phyloP scores from a whole-genome alignment of 2,113 vertebrate genomes.

The Trematocara zebra region DNA sequence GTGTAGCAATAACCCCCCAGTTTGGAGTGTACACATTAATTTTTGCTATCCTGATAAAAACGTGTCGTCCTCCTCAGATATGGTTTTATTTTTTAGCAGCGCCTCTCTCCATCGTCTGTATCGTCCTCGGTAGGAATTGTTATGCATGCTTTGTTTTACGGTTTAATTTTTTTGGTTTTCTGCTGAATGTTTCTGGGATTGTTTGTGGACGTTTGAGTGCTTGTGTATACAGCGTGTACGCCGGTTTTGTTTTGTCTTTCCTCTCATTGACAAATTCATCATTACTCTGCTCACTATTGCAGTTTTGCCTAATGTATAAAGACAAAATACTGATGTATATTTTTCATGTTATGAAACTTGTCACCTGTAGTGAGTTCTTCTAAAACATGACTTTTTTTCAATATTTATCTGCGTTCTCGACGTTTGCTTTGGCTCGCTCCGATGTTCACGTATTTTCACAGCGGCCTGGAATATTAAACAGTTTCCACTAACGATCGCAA shows the following conservation, averaged over 20 bases:
- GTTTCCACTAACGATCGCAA: background rate
- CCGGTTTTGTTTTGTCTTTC: conserved; percentile 40
- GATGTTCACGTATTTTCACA: background rate
- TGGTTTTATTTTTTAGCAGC: conserved; percentile 56
- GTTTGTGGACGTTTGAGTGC: conserved; percentile 58
- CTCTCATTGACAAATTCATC: conserved; percentile 60
- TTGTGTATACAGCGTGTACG: conserved; percentile 25
- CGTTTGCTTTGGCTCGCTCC: background rate
- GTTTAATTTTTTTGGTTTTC: conserved; percentile 31
- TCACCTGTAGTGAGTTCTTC: conserved; percentile 98
- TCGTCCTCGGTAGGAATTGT: conserved; percentile 75
- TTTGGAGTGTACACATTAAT: conserved; percentile 37
- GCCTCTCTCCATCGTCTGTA: conserved; percentile 59
- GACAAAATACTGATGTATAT: conserved; percentile 97
- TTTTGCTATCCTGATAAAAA: conserved; percentile 52
- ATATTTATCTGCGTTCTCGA: conserved; percentile 70
- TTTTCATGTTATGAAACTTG: conserved; percentile 98
- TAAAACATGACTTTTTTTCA: conserved; percentile 95
- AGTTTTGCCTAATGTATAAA: conserved; percentile 93
- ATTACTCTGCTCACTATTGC: conserved; percentile 76
- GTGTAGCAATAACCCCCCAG: conserved; percentile 71
- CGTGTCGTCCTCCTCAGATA: conserved; percentile 24
- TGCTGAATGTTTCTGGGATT: conserved; percentile 68
- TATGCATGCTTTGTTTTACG: conserved; percentile 80
- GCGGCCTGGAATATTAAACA: background rate